A percentile compares a stretch with the other conserved stretches of the same genome.
These are phyloP conservation scores for Eristalis pertinax DNA, from an alignment of 2,888 invertebrate species.

Conservation along the genomic window DNA sequence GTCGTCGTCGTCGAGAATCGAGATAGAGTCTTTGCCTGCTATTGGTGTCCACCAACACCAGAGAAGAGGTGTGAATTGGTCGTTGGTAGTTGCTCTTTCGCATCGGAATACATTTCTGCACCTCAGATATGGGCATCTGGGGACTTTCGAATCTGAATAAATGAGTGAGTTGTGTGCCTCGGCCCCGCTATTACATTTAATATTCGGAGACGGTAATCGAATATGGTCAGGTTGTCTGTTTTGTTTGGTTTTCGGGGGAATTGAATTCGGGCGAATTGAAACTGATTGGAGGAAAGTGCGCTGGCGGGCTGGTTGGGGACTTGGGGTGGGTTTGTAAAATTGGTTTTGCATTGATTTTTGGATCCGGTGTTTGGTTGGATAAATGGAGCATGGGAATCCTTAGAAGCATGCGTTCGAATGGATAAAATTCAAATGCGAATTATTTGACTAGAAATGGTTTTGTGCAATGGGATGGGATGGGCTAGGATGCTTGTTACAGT, in stretches of 20 bases:
- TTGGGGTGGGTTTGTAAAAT: slow-evolving; percentile 37
- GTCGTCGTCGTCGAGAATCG: slow-evolving; percentile 6
- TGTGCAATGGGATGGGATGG: not conserved
- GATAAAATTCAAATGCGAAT: slow-evolving; percentile 2
- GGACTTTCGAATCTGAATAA: slow-evolving; percentile 71
- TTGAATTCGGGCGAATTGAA: slow-evolving; percentile 40
- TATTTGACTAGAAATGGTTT: not conserved
- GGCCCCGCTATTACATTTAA: slow-evolving; percentile 64
- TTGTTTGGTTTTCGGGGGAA: slow-evolving; percentile 12
- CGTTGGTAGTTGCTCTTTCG: slow-evolving; percentile 24
- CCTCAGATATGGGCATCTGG: slow-evolving; percentile 69
- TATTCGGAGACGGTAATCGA: slow-evolving; percentile 58
- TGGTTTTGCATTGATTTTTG: slow-evolving; percentile 61
- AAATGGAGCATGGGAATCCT: slow-evolving; percentile 43
- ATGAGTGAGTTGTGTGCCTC: slow-evolving; percentile 70
- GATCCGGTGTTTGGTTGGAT: not conserved
- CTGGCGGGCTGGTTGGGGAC: slow-evolving; percentile 7
- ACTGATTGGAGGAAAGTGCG: slow-evolving; percentile 47
- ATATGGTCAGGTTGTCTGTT: slow-evolving; percentile 64
- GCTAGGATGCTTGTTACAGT: not conserved
- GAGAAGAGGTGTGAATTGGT: slow-evolving; percentile 69
- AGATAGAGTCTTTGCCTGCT: slow-evolving; percentile 59
- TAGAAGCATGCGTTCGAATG: slow-evolving; percentile 1
- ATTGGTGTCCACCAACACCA: slow-evolving; percentile 2
- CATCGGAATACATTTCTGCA: slow-evolving; percentile 55